Evolutionary conservation across 2,888 invertebrate species (phyloP).

Genomic region (Tortricodes alternella): DNA sequence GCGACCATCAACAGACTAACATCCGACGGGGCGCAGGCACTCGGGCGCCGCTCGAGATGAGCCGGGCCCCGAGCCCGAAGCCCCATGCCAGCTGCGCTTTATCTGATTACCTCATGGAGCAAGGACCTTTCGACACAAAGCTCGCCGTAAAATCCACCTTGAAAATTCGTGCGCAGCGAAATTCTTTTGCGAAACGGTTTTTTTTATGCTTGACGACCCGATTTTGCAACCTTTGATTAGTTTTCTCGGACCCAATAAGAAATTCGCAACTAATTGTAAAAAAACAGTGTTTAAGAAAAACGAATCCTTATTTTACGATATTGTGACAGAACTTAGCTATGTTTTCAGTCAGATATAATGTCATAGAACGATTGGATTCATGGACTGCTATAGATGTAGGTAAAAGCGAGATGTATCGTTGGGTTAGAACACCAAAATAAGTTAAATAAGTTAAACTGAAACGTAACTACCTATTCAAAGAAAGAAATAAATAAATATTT

Average conservation of each 20-base stretch:
- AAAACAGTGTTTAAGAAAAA: neutral
- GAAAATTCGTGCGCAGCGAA: slow-evolving; percentile 67
- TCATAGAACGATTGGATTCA: too few species aligned
- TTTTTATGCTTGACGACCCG: slow-evolving; percentile 14
- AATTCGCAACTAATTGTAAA: neutral
- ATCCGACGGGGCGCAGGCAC: slow-evolving; percentile 37
- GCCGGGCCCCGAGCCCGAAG: slow-evolving; percentile 50
- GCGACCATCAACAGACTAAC: slow-evolving; percentile 69
- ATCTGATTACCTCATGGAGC: slow-evolving; percentile 78
- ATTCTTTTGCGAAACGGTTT: slow-evolving; percentile 52
- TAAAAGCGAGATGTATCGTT: too few species aligned
- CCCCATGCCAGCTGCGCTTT: slow-evolving; percentile 66
- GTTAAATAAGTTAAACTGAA: too few species aligned
- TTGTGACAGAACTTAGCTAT: neutral
- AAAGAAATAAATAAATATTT: too few species aligned
- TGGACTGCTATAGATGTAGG: too few species aligned
- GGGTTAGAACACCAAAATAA: too few species aligned
- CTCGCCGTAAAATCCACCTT: slow-evolving; percentile 75
- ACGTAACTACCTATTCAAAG: too few species aligned
- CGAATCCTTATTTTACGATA: neutral
- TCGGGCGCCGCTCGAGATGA: slow-evolving; percentile 58
- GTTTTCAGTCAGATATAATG: too few species aligned
- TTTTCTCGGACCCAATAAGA: slow-evolving; percentile 29
- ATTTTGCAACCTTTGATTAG: slow-evolving; percentile 35
- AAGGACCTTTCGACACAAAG: slow-evolving; percentile 79